A percentile compares a stretch with the other conserved stretches of the same genome.
These are phyloP conservation scores for Vicugna pacos DNA, from an alignment of 2,113 vertebrate species.

Conservation along the genomic window DNA sequence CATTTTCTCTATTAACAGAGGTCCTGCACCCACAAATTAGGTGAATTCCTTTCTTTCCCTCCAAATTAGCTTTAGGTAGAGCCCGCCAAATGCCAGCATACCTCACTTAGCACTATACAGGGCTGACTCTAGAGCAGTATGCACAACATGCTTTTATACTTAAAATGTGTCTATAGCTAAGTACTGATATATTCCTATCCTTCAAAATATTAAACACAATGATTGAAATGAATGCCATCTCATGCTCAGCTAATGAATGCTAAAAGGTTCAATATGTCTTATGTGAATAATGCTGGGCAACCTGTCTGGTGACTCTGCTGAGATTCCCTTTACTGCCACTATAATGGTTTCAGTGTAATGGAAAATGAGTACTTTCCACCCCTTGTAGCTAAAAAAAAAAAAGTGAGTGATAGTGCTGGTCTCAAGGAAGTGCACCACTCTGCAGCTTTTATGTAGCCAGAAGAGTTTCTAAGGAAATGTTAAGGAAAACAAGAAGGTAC, in stretches of 20 bases:
- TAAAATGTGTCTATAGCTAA: not conserved
- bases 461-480: constrained; percentile 33
- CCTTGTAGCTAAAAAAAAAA: not conserved
- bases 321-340: not conserved
- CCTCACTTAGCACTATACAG: not conserved
- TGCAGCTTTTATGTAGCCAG: not conserved
- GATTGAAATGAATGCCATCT: not conserved
- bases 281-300: not conserved
- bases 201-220: constrained; percentile 11
- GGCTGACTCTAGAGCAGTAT: not conserved
- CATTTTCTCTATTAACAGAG: not conserved
- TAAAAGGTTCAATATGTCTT: not conserved
- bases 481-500: constrained; percentile 4
- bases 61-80: not conserved
- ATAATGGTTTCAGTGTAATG: not conserved
- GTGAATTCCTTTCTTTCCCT: not conserved
- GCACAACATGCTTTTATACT: not conserved
- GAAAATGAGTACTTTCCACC: not conserved
- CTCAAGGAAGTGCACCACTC: not conserved
- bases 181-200: not conserved
- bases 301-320: not conserved
- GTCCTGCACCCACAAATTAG: not conserved
- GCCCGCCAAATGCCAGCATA: not conserved
- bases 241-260: not conserved
- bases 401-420: not conserved